Conservation (phyloP, 2,797 vertebrate genomes). For the Brachyrhaphis roseni region DNA sequence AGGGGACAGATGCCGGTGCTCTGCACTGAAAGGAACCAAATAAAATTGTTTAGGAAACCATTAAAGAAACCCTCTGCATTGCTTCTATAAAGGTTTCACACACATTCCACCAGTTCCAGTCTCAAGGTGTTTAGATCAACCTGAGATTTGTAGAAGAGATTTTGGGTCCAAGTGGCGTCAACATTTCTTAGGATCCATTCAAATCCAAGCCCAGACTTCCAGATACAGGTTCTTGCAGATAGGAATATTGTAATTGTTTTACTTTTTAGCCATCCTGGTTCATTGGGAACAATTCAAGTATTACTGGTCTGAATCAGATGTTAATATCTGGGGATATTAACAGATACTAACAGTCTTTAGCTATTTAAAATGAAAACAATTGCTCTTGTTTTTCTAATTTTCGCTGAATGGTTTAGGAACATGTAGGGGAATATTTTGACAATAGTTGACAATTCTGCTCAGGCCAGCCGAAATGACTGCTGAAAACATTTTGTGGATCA, state of each 20-base stretch:
- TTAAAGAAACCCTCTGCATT: not conserved
- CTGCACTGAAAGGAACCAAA: not conserved
- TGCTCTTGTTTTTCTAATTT: constrained; percentile 8
- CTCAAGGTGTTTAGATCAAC: not conserved
- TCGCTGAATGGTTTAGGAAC: constrained; percentile 21
- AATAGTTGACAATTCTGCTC: too few species aligned
- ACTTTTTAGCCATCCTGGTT: not conserved
- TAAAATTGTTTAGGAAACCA: not conserved
- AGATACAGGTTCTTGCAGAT: not conserved
- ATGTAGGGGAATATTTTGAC: constrained; percentile 23
- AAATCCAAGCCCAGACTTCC: not conserved
- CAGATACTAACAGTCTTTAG: not conserved
- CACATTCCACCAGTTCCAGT: not conserved
- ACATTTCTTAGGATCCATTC: not conserved
- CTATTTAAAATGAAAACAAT: constrained; percentile 39
- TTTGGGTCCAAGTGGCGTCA: not conserved
- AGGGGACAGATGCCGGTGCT: not conserved
- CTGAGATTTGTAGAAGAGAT: not conserved
- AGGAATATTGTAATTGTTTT: not conserved
- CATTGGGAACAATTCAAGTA: not conserved
- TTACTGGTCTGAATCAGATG: not conserved
- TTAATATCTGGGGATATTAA: not conserved
- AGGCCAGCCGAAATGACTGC: constrained; percentile 27
- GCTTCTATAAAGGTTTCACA: not conserved
- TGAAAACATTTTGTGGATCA: not conserved